Evolutionary conservation across 2,797 vertebrate species (phyloP), one percentile per base, ranked within the genome.

Genomic region (Phoxinus dragarum): DNA sequence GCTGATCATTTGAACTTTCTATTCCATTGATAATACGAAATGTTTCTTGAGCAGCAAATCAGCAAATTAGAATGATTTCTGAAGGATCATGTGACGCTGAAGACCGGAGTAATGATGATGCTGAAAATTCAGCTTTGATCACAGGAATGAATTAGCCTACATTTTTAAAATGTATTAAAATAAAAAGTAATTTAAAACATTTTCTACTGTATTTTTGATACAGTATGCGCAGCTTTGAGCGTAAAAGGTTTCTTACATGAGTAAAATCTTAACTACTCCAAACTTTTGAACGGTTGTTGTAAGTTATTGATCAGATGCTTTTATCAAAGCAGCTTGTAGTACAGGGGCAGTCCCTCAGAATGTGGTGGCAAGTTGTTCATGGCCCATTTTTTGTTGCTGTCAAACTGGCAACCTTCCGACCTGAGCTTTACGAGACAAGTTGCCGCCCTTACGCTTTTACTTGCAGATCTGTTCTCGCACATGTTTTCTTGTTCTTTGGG

Each of bases 261-360:
- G 16, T 31, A 31, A 74, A 74, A 27, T 44, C 40, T 27, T 27
- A 34, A 17, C 2, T 1, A 74, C 34, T 11, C 11, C 21, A 76
- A n/a, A 38, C 9, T 12, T 75, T 52, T 12, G 1, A 52, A 75
- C 11, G 0, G 27, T 47, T 31, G 16, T 36, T 31, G 27, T 6
- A 52, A 11, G 74, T 56, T 36, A n/a, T 77, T 77, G 4, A 76
- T 36, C 54, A 59, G 34, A 77, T n/a, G 36, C 38, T 59, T 59
- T n/a, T 56, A 2, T 56, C 74, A 56, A 56, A 38, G 34, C 21
- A 23, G 12, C 19, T 59, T 40, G 4, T 36, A 40, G 23, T 61
- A 61, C 56, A 59, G 75, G 75, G 36, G 19, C 23, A 27, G 75
- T 78, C 54, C 54, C 54, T 8, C 7, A 19, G 36, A 40, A 42